A percentile compares a stretch with the other conserved stretches of the same genome.
Conservation (phyloP, 2,113 vertebrate genomes). For the Xerus inauris region DNA sequence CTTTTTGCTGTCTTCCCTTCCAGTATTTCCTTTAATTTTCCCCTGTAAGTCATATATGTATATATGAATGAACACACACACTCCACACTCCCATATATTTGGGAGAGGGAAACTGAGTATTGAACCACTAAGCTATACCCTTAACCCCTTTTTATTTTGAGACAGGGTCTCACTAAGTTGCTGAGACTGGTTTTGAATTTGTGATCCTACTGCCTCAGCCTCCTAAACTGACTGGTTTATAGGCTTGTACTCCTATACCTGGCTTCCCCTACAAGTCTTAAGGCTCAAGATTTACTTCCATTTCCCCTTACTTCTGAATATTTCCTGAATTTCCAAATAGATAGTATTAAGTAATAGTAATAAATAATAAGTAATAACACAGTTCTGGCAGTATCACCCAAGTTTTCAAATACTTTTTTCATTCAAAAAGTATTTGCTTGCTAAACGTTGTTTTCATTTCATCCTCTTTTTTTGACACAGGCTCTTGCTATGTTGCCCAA, state of each 20-base stretch:
- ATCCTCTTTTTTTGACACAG: background rate
- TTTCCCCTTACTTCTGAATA: slow-evolving; percentile 24
- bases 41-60: background rate
- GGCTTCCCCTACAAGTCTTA: background rate
- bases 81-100: too few species aligned
- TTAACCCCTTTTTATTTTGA: background rate
- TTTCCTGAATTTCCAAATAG: slow-evolving; percentile 38
- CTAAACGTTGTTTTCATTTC: slow-evolving; percentile 44
- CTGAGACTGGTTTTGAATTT: too few species aligned
- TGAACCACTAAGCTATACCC: background rate
- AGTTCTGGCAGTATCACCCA: slow-evolving; percentile 40
- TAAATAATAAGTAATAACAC: background rate
- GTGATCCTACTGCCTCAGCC: too few species aligned
- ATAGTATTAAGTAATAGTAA: background rate
- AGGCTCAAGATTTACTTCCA: slow-evolving; percentile 40
- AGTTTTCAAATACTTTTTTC: slow-evolving; percentile 46
- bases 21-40: slow-evolving; percentile 11
- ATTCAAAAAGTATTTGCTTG: slow-evolving; percentile 54
- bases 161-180: background rate
- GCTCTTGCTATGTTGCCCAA: background rate
- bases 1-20: background rate
- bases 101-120: background rate
- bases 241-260: too few species aligned
- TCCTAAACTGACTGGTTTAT: too few species aligned
- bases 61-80: too few species aligned